Evolutionary conservation across 2,113 vertebrate species (phyloP).

Genomic region (Scopus umbretta): DNA sequence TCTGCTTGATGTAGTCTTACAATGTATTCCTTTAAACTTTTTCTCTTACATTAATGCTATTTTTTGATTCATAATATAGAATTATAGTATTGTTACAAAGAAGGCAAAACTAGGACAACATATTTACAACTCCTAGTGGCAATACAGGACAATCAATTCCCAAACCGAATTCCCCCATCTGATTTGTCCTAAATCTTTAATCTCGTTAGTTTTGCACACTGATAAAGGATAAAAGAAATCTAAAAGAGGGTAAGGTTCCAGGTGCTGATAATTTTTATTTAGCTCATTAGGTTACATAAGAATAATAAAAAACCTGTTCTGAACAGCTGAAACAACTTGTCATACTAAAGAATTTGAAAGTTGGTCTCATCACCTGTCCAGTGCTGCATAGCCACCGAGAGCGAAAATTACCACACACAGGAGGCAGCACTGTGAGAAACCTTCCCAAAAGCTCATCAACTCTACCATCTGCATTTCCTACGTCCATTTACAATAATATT

Average conservation of each 20-base stretch:
- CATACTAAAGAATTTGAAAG: not conserved
- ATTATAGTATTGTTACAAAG: not conserved
- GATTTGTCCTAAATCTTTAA: conserved; percentile 52
- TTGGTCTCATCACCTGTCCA: not conserved
- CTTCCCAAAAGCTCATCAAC: not conserved
- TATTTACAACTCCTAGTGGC: not conserved
- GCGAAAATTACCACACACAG: not conserved
- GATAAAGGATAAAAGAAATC: conserved; percentile 12
- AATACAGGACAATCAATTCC: not conserved
- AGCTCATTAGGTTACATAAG: not conserved
- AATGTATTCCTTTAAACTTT: not conserved
- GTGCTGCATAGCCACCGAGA: not conserved
- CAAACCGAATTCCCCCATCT: conserved; percentile 22
- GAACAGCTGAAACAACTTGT: not conserved
- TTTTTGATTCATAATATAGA: not conserved
- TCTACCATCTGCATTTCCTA: not conserved
- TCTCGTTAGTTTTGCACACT: conserved; percentile 32
- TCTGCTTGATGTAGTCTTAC: not conserved
- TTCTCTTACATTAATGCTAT: not conserved
- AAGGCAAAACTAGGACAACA: conserved; percentile 1
- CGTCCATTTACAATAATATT: not conserved
- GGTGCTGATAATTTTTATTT: not conserved
- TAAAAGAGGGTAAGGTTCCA: not conserved
- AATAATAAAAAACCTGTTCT: not conserved
- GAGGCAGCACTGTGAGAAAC: not conserved